Evolutionary conservation across 2,888 invertebrate genomes (phyloP), one percentile per base, ranked within the genome.

Genomic region (Pammene aurita): DNA sequence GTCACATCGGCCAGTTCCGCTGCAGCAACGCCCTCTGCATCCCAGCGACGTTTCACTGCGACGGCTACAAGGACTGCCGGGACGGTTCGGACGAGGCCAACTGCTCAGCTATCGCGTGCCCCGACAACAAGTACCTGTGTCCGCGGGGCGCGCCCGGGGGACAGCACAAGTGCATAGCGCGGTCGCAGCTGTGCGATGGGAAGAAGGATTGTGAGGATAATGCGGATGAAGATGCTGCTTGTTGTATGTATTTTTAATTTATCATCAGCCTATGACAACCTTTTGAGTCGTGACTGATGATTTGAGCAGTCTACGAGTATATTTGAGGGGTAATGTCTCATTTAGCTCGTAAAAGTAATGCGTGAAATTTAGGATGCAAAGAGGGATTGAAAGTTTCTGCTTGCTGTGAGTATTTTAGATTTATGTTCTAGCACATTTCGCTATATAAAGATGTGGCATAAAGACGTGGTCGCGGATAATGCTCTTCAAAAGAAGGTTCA

Each of bases 1-100:
- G 98, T 85, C 96, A 96, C 83, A 95, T 95, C 76, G 96, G 96
- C 1, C 98, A 98, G 91, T 98, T 98, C 90, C 95, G 98, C 46
- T 98, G 98, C 90, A 95, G 96, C 75, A 98, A 98, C 89, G 96
- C 97, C 0, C 94, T 98, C 11, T 99, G 99, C 89, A 98, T 99
- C 78, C 98, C 98, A 0, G 94, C 94, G 61, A 95, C 95, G 60
- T 97, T 96, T 89, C 96, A 96, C 84, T 97, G 97, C 89, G 96
- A 96, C 82, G 97, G 97, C 35, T 96, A 96, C 90, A 94, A 95
- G 72, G 99, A 99, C 88, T 99, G 99, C 88, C 94, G 96, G 0
- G 99, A 99, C 82, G 96, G 96, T 46, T 96, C 96, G 13, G 98
- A 98, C 85, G 98, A 98, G 82, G 94, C 94, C 74, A 97, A 97